These are phyloP conservation scores for Pelecanoides urinatrix DNA, from an alignment of 2,113 vertebrate species.

Conservation along the genomic window DNA sequence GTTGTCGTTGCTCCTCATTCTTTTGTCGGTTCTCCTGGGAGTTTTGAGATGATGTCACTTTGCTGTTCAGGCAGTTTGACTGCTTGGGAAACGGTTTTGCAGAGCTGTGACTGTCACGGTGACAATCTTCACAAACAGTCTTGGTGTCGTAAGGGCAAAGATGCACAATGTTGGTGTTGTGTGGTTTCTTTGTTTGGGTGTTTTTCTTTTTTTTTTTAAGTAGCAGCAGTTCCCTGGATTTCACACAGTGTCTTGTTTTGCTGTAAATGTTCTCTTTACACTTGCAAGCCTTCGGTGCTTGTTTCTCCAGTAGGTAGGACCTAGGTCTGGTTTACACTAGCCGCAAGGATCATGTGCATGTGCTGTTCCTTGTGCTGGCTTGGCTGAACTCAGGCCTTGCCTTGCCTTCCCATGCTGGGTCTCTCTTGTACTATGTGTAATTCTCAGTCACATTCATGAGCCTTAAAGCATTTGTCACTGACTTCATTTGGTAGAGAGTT, in stretches of 20 bases:
- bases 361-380: not conserved
- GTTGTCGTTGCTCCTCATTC: not conserved
- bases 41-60: not conserved
- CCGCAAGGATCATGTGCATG: fast-evolving
- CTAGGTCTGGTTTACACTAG: not conserved
- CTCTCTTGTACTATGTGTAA: not conserved
- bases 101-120: not conserved
- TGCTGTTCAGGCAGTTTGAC: not conserved
- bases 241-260: not conserved
- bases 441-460: not conserved
- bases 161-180: not conserved
- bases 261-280: not conserved
- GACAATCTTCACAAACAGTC: not conserved
- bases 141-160: not conserved
- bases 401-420: not conserved
- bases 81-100: not conserved
- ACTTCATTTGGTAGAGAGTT: not conserved
- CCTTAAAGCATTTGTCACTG: not conserved
- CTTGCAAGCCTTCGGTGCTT: not conserved
- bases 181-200: too few relatives aligned
- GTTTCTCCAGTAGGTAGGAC: not conserved
- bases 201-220: not conserved
- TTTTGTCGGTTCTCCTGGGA: not conserved
- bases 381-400: not conserved
- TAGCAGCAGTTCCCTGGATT: not conserved